phyloP scores from a whole-genome alignment of 2,113 vertebrate genomes.

The Trachemys scripta region DNA sequence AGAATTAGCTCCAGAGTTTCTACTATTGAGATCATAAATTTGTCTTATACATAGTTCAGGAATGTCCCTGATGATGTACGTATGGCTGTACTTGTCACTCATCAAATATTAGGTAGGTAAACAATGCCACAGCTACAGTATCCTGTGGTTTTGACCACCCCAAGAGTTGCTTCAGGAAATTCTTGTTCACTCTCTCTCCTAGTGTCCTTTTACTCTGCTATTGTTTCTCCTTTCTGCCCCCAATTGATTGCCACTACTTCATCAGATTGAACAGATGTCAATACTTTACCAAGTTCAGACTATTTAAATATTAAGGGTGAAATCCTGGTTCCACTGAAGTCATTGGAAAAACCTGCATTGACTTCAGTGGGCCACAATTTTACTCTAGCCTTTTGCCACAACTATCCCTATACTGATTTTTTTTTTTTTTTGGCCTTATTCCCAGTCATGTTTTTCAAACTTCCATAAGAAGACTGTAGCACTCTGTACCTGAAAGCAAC shows the following conservation, averaged over 20 bases:
- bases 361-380: neutral
- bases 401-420: fast-evolving
- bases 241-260: neutral
- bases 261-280: neutral
- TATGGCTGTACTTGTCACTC: neutral
- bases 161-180: neutral
- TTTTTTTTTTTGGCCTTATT: neutral
- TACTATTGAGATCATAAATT: neutral
- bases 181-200: neutral
- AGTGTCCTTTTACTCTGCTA: neutral
- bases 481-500: too few species aligned
- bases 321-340: neutral
- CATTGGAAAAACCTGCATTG: neutral
- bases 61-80: neutral
- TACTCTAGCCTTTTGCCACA: neutral
- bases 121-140: neutral
- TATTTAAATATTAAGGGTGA: neutral
- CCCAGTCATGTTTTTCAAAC: neutral
- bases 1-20: neutral
- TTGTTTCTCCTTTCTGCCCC: neutral
- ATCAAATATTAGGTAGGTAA: neutral
- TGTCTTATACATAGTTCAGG: conserved; percentile 7
- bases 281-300: neutral
- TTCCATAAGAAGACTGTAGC: neutral
- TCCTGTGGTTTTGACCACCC: neutral